Percentiles rank a stretch among this genome's conserved stretches.
phyloP scores from a whole-genome alignment of 2,797 vertebrate genomes.

The Gymnodraco acuticeps region DNA sequence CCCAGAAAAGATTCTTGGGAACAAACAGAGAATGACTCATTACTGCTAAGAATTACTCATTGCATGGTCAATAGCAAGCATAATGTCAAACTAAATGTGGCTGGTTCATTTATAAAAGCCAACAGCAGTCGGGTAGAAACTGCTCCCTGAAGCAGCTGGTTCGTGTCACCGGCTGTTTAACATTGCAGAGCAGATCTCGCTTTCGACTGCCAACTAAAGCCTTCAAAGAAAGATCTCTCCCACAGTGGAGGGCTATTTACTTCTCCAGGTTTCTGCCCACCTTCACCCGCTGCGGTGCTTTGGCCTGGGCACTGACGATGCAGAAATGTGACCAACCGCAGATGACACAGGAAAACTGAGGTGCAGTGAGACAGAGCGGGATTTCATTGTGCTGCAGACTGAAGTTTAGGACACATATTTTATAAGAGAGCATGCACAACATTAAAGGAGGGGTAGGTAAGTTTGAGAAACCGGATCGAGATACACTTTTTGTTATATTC shows the following conservation, averaged over 20 bases:
- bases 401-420: slow-evolving; percentile 45
- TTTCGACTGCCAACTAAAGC: slow-evolving; percentile 20
- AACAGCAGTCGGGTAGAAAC: slow-evolving; percentile 8
- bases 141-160: slow-evolving; percentile 54
- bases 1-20: neutral
- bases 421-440: neutral
- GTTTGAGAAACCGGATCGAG: no score
- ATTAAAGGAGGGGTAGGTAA: no score
- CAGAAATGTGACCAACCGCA: slow-evolving; percentile 15
- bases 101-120: slow-evolving; percentile 42
- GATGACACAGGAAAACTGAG: neutral
- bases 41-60: neutral
- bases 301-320: neutral
- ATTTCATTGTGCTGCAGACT: slow-evolving; percentile 40
- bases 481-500: no score
- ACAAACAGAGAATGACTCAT: slow-evolving; percentile 19
- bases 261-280: slow-evolving; percentile 9
- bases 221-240: slow-evolving; percentile 34
- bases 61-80: slow-evolving; percentile 9
- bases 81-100: slow-evolving; percentile 31
- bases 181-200: slow-evolving; percentile 17
- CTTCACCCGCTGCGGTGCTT: slow-evolving; percentile 2
- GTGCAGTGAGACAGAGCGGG: neutral
- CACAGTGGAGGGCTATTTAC: neutral
- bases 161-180: slow-evolving; percentile 41